Evolutionary conservation across 2,888 invertebrate species (phyloP).

Genomic region (Plebejus argus): DNA sequence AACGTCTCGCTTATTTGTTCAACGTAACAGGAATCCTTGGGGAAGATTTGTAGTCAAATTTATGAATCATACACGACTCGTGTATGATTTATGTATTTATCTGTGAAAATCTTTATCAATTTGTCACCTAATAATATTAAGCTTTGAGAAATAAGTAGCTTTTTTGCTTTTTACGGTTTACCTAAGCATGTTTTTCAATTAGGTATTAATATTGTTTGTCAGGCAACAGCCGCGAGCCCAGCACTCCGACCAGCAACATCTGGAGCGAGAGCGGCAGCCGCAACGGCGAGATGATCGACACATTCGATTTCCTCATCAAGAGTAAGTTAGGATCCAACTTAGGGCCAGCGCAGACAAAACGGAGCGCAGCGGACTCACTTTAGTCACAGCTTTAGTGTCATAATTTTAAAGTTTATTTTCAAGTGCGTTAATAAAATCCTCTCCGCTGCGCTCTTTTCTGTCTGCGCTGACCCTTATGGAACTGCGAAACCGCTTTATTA

Average conservation of each 20-base stretch:
- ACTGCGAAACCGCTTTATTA: no score
- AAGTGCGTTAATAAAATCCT: no score
- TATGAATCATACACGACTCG: no score
- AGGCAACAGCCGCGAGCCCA: constrained; percentile 51
- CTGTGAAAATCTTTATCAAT: constrained; percentile 19
- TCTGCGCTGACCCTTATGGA: no score
- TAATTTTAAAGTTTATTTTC: no score
- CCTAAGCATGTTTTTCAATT: no score
- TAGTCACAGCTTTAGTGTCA: no score
- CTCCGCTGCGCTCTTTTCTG: no score
- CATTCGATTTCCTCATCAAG: constrained; percentile 70
- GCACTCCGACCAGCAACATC: constrained; percentile 47
- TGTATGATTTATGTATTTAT: constrained; percentile 25
- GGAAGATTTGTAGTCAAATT: not conserved
- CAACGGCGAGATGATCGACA: constrained; percentile 60
- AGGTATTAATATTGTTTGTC: constrained; percentile 33
- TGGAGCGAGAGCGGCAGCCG: constrained; percentile 55
- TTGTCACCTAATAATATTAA: not conserved
- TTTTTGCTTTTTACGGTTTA: no score
- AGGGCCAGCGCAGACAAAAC: no score
- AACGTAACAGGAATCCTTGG: constrained; percentile 26
- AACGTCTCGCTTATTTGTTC: constrained; percentile 9
- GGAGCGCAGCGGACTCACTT: no score
- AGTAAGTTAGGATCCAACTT: constrained; percentile 51
- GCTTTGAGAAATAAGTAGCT: no score